A percentile compares a stretch with the other conserved stretches of the same genome.
These are phyloP conservation scores for Atractosteus spatula DNA, from an alignment of 2,113 vertebrate species.

Conservation along the genomic window DNA sequence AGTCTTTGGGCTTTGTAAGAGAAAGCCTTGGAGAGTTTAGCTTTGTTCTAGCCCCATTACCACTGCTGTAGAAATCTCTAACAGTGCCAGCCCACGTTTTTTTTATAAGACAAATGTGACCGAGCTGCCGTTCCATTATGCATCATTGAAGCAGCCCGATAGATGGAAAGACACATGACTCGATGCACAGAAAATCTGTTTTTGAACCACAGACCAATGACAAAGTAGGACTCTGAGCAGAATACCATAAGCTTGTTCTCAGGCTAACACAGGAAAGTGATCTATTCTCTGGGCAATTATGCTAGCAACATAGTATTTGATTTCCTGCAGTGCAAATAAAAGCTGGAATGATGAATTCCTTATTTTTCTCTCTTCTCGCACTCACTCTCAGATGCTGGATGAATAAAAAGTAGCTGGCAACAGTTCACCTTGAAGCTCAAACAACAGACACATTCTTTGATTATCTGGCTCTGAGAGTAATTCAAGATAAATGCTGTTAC, in stretches of 20 bases:
- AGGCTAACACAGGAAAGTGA: not conserved
- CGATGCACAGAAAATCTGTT: not conserved
- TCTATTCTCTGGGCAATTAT: not conserved
- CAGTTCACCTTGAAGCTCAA: constrained; percentile 4
- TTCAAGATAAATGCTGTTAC: constrained; percentile 11
- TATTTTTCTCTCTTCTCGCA: not conserved
- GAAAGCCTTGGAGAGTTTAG: no score
- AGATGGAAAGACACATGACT: not conserved
- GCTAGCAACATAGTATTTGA: not conserved
- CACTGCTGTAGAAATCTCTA: no score
- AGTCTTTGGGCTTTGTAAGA: no score
- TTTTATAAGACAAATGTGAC: no score
- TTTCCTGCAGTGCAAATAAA: constrained; percentile 12
- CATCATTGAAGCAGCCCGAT: not conserved
- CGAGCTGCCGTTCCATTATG: not conserved
- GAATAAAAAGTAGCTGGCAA: not conserved
- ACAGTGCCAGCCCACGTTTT: no score
- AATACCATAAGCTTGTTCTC: not conserved
- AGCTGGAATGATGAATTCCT: not conserved
- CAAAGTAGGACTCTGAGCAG: not conserved
- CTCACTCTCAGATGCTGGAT: not conserved
- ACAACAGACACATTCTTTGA: not conserved
- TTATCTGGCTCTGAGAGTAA: not conserved
- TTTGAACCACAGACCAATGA: not conserved
- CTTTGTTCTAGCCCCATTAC: no score